Conservation (phyloP, 2,797 vertebrate species). For the Poeciliopsis gracilis region DNA sequence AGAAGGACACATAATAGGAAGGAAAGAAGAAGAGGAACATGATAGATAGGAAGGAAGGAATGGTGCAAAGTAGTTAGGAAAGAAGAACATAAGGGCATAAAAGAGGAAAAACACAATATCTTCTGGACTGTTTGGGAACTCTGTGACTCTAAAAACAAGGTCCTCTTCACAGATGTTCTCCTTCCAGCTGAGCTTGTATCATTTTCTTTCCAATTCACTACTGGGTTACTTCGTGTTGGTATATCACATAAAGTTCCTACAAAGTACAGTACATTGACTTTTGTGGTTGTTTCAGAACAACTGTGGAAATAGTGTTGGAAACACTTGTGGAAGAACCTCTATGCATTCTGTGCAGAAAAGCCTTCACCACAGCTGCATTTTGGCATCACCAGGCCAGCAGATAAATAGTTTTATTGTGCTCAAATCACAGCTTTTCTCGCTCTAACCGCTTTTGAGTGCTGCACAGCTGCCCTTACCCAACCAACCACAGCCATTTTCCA, state of each 20-base stretch:
- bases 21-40: too few species aligned
- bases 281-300: not conserved
- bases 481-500: constrained; percentile 45
- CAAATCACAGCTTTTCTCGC: constrained; percentile 40
- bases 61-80: not conserved
- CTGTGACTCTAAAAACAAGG: not conserved
- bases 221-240: not conserved
- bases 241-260: not conserved
- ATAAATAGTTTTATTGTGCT: constrained; percentile 40
- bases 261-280: not conserved
- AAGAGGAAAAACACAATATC: not conserved
- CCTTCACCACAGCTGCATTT: constrained; percentile 10
- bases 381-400: constrained; percentile 14
- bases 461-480: constrained; percentile 35
- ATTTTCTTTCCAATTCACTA: not conserved
- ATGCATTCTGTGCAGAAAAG: not conserved
- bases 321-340: not conserved
- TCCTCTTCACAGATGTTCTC: not conserved
- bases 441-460: constrained; percentile 25
- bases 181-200: not conserved
- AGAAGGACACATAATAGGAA: too few species aligned
- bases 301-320: not conserved
- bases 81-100: not conserved
- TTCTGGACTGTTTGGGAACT: not conserved
- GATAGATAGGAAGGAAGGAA: too few species aligned